Evolutionary conservation across 2,797 vertebrate genomes (phyloP), one percentile per base, ranked within the genome.

Genomic region (Gallinago nigripennis): DNA sequence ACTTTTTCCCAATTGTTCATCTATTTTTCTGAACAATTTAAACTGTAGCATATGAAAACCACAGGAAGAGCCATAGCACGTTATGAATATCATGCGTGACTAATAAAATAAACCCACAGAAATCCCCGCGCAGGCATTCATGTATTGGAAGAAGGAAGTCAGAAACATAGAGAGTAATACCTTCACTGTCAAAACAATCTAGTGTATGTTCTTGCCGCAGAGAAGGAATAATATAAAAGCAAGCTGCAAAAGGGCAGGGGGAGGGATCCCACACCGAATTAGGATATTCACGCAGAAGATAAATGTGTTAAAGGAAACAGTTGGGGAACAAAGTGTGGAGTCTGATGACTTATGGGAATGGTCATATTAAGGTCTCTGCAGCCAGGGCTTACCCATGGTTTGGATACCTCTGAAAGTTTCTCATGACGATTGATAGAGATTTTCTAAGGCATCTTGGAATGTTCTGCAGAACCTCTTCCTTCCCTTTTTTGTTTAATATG

Each of bases 401-500:
- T 92, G 37, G 21, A 64, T 60, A 16, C 23, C 14, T 86, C 71
- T 31, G 12, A 72, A 76, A 50, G 56, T 86, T 64, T 88, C 17
- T 58, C 33, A 9, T 46, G 25, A 37, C 25, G 46, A 1, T 61
- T 82, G 31, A 21, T 61, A 27, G 1, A 1, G 39, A 37, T 94
- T 76, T 92, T 82, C 20, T 90, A 63, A 70, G 39, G 28, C 35
- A 70, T 68, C 27, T 19, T 75, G 77, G 37, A 73, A 66, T 17
- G 27, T 87, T 93, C 69, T 94, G 77, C 53, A 86, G 56, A 90
- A 41, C 23, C 7, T 63, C 53, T 64, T 61, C 30, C 33, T 43
- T 84, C 73, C 33, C 35, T 95, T 79, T 85, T 77, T 39, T 48
- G 43, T 76, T 96, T 95, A 68, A 64, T 60, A 56, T 54, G 66